Conservation (phyloP, 2,113 vertebrate species). For the Polypterus senegalus region DNA sequence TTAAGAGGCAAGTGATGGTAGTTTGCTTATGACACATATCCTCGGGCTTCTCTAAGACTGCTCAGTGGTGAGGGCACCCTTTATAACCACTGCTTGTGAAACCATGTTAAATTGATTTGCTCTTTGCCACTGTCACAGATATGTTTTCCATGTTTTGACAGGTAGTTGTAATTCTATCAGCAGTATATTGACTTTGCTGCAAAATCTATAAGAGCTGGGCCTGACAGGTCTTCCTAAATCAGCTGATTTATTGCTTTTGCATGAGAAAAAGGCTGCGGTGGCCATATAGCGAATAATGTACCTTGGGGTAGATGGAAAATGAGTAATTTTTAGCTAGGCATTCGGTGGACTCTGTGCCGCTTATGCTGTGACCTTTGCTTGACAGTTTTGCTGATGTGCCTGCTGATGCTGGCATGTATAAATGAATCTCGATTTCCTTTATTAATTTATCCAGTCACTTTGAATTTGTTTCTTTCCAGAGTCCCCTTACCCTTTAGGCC, state of each 20-base stretch:
- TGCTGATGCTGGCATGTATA: constrained; percentile 47
- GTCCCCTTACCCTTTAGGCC: constrained; percentile 34
- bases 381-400: constrained; percentile 50
- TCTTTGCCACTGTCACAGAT: constrained; percentile 57
- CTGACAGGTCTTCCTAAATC: constrained; percentile 55
- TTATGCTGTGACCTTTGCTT: constrained; percentile 52
- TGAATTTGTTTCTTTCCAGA: constrained; percentile 49
- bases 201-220: constrained; percentile 50
- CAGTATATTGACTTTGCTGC: constrained; percentile 51
- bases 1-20: no score
- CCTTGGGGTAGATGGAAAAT: constrained; percentile 43
- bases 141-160: constrained; percentile 66
- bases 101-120: constrained; percentile 52
- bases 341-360: constrained; percentile 26
- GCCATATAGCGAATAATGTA: constrained; percentile 31
- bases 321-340: constrained; percentile 44
- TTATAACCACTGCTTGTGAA: constrained; percentile 12
- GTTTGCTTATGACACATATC: no score
- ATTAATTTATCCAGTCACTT: constrained; percentile 63
- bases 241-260: constrained; percentile 66
- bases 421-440: constrained; percentile 68
- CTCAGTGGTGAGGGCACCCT: not conserved
- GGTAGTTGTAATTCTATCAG: constrained; percentile 71
- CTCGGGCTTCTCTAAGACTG: not conserved
- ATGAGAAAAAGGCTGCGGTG: constrained; percentile 31